Evolutionary conservation across 2,888 invertebrate genomes (phyloP).

Genomic region (Heteropelma amictum): DNA sequence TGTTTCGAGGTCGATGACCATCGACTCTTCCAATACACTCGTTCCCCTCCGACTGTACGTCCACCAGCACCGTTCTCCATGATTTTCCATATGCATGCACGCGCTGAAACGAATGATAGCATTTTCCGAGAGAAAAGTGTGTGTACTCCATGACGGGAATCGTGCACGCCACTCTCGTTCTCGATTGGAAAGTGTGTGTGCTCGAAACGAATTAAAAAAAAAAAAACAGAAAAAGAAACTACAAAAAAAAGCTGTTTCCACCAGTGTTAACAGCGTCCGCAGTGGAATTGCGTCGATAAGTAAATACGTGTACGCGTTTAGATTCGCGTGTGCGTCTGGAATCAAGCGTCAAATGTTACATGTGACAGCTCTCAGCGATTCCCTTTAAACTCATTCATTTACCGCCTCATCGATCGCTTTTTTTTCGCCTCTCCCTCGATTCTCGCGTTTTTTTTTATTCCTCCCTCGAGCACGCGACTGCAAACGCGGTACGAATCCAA

Average conservation of each 20-base stretch:
- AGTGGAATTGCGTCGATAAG: neutral
- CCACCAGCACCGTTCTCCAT: constrained; percentile 9
- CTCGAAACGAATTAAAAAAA: constrained; percentile 47
- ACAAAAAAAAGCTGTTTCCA: too few relatives aligned
- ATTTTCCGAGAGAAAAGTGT: constrained; percentile 38
- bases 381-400: constrained; percentile 56
- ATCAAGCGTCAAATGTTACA: constrained; percentile 5
- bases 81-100: constrained; percentile 1
- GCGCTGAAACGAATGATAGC: constrained; percentile 30
- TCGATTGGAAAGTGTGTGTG: constrained; percentile 18
- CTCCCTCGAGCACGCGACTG: constrained; percentile 32
- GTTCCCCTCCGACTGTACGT: too few relatives aligned
- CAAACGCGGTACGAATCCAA: constrained; percentile 33
- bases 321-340: too few relatives aligned
- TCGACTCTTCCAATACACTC: constrained; percentile 53
- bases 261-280: neutral
- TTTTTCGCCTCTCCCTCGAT: constrained; percentile 1
- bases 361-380: constrained; percentile 24
- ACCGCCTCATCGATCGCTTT: constrained; percentile 50
- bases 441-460: constrained; percentile 4
- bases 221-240: constrained; percentile 1
- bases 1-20: constrained; percentile 57
- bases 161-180: constrained; percentile 11
- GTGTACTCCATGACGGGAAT: constrained; percentile 8
- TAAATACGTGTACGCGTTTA: neutral